Percentiles rank a stretch among this genome's conserved stretches.
These are phyloP conservation scores for Etheostoma spectabile DNA, from an alignment of 2,113 vertebrate species.

Conservation along the genomic window DNA sequence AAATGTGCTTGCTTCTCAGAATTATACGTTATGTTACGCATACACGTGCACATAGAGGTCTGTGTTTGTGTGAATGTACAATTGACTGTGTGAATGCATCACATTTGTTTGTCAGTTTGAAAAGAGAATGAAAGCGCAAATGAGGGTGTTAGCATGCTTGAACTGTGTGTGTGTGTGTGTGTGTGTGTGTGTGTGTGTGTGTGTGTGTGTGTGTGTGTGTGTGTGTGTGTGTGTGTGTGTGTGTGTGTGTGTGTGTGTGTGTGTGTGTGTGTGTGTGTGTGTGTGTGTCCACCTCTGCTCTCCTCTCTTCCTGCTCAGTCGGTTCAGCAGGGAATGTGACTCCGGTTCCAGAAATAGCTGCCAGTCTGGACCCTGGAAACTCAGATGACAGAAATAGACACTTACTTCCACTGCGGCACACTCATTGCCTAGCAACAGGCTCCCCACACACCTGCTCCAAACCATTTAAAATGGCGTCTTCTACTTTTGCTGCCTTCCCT, in stretches of 20 bases:
- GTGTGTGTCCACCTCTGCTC: not conserved
- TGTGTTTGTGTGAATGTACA: not conserved
- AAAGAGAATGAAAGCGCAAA: slow-evolving; percentile 30
- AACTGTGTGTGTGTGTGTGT: slow-evolving; percentile 34
- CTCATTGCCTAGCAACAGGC: slow-evolving; percentile 86
- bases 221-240: slow-evolving; percentile 34
- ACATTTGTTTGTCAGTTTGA: slow-evolving; percentile 35
- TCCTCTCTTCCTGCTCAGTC: slow-evolving; percentile 40
- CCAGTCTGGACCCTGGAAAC: slow-evolving; percentile 87
- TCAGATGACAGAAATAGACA: slow-evolving; percentile 84
- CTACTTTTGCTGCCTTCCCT: slow-evolving; percentile 51
- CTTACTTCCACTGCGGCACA: slow-evolving; percentile 76
- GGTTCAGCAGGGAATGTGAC: slow-evolving; percentile 83
- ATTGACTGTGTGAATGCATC: slow-evolving; percentile 14
- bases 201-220: slow-evolving; percentile 22
- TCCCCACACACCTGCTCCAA: slow-evolving; percentile 78
- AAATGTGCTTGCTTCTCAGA: slow-evolving; percentile 18
- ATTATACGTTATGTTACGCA: not conserved
- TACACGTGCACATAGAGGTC: slow-evolving; percentile 20
- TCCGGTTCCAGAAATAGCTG: slow-evolving; percentile 85
- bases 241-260: slow-evolving; percentile 16
- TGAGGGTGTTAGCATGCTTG: slow-evolving; percentile 33
- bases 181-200: slow-evolving; percentile 18
- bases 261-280: slow-evolving; percentile 22
- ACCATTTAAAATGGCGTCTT: slow-evolving; percentile 72